Conservation (phyloP, 2,797 vertebrate species). For the Poeciliopsis turneri region DNA sequence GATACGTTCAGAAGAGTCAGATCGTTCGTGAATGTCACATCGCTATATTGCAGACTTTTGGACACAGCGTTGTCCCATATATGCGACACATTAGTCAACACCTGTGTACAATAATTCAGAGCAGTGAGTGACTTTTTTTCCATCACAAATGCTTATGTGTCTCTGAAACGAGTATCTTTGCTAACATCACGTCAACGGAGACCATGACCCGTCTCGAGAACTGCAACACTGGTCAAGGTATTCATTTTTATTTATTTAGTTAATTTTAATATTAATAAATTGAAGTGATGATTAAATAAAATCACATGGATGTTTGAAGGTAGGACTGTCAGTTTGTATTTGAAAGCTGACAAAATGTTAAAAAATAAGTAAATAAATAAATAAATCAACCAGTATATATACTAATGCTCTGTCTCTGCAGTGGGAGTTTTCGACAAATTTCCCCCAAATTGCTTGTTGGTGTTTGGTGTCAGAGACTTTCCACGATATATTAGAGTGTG, state of each 20-base stretch:
- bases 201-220: too few relatives aligned
- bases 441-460: conserved; percentile 23
- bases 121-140: too few relatives aligned
- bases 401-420: neutral
- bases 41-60: too few relatives aligned
- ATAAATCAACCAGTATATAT: neutral
- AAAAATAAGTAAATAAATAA: neutral
- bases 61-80: too few relatives aligned
- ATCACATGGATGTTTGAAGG: neutral
- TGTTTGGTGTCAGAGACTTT: conserved; percentile 55
- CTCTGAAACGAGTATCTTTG: too few relatives aligned
- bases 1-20: too few relatives aligned
- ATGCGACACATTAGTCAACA: too few relatives aligned
- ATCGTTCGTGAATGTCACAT: too few relatives aligned
- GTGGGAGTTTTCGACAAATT: conserved; percentile 39
- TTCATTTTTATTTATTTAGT: too few relatives aligned
- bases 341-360: neutral
- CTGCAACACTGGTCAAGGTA: neutral
- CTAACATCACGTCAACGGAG: too few relatives aligned
- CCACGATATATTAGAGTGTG: conserved; percentile 56
- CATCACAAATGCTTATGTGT: too few relatives aligned
- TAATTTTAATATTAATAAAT: neutral
- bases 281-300: neutral
- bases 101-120: too few relatives aligned
- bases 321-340: neutral